Base-by-base conservation (phyloP, 2,888 invertebrate species). In the Dendrolimus pini region DNA sequence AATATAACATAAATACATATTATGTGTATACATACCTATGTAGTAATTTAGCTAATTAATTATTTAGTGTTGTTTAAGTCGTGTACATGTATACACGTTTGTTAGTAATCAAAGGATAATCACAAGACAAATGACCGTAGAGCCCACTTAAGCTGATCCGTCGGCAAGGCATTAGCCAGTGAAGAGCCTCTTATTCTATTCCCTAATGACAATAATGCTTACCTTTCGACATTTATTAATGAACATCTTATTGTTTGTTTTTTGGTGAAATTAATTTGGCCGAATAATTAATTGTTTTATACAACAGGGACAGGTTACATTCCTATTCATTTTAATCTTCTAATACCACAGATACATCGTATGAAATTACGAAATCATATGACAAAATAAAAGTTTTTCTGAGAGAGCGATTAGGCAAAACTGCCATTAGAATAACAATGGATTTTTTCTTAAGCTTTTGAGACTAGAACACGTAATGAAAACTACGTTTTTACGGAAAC, bases 131-230 rank as follows among this genome's bases (percentile, higher is more conserved):
- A 73, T 68, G 71, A 69, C 66, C 64, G 61, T 64, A 55, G 67
- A 69, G 71, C 61, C 66, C 70, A 70, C 68, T 72, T 72, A 71
- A 69, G 65, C 67, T 70, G 69, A 71, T 69, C 73, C 67, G 67
- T 69, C 65, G 64, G 65, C 67, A 65, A 59, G 59, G 71, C 71
- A 75, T 78, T 71, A 75, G 68, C 68, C 63, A 52, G 30, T 54
- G 57, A 57, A 18, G 41, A 55, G 10, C 56, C 58, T 58, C 59
- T 52, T 55, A 53, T 58, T 55, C 53, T 54, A 58, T 58, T 57
- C 55, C 58, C 41, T 60, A 60, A 61, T 62, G 55, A 61, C 59
- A 54, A 62, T 59, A 61, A 61, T 60, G 61, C 59, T 57, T 54
- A 56, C 56, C 56, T 58, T 57, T 56, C 54, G 18, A 58, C 55